Evolutionary conservation across 2,113 vertebrate species (phyloP).

Genomic region (Hippocampus barbouri): DNA sequence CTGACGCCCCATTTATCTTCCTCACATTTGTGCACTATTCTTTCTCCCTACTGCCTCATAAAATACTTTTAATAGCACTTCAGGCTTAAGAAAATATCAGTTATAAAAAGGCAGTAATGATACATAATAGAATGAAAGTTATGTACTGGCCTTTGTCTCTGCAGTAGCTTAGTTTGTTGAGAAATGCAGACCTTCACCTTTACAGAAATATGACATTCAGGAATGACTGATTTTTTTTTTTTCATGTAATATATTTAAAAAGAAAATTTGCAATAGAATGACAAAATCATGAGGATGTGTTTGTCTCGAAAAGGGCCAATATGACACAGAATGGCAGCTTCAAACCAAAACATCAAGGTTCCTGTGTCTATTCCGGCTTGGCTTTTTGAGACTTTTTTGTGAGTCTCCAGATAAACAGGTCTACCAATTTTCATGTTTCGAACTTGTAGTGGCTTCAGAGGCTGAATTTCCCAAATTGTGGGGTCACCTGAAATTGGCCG

Average conservation of each 20-base stretch:
- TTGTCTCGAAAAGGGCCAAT: no score
- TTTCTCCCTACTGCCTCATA: conserved; percentile 60
- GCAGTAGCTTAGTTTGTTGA: neutral
- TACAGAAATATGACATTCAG: neutral
- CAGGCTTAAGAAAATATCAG: conserved; percentile 1
- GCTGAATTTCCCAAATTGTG: neutral
- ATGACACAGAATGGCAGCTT: no score
- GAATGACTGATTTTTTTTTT: neutral
- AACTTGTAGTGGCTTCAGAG: no score
- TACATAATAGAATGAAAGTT: neutral
- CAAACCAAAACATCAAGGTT: no score
- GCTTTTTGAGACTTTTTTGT: no score
- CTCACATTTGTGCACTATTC: conserved; percentile 48
- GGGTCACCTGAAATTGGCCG: neutral
- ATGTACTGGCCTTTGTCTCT: neutral
- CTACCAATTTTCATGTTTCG: no score
- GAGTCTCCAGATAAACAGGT: no score
- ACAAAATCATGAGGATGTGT: no score
- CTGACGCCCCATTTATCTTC: conserved; percentile 60
- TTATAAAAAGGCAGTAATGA: conserved; percentile 32
- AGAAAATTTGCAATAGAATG: no score
- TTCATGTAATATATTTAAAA: no score
- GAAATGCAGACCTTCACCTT: neutral
- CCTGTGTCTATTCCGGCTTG: no score
- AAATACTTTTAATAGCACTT: conserved; percentile 38